A percentile compares a stretch with the other conserved stretches of the same genome.
Evolutionary conservation across 2,113 vertebrate genomes (phyloP).

Genomic region (Rhabdomys dilectus): DNA sequence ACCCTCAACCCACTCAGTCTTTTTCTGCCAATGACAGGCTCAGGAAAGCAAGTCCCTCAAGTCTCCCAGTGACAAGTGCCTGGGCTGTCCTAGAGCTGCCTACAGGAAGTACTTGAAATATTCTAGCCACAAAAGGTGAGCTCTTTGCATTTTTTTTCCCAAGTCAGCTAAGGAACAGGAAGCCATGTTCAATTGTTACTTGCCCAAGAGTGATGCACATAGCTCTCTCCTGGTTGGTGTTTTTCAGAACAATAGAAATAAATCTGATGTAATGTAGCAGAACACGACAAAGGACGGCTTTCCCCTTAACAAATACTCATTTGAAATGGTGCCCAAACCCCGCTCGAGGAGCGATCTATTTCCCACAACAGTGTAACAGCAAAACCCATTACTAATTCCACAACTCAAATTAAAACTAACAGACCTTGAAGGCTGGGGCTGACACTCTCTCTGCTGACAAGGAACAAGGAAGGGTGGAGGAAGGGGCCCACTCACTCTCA

Average conservation of each 20-base stretch:
- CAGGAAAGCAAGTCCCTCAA: not conserved
- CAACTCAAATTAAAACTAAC: conserved; percentile 91
- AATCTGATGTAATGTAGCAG: conserved; percentile 90
- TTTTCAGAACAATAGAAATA: conserved; percentile 88
- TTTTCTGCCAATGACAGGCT: not conserved
- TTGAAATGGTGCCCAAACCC: conserved; percentile 87
- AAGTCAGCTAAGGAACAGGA: conserved; percentile 60
- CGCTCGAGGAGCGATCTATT: conserved; percentile 86
- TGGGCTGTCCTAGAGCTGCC: too few species aligned
- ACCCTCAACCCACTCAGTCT: not conserved
- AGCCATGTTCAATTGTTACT: not conserved
- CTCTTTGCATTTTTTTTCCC: conserved; percentile 36
- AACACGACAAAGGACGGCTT: conserved; percentile 86
- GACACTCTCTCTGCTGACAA: conserved; percentile 84
- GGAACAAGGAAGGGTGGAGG: conserved; percentile 81
- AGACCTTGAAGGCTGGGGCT: conserved; percentile 89
- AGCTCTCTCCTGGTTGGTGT: conserved; percentile 81
- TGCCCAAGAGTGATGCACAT: conserved; percentile 60
- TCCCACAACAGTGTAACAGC: conserved; percentile 86
- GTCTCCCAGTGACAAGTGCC: not conserved
- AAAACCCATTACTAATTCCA: conserved; percentile 91
- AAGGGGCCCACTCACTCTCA: conserved; percentile 26
- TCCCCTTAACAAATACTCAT: conserved; percentile 88
- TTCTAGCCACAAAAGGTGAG: not conserved
- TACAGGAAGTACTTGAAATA: not conserved